Evolutionary conservation across 1,140 invertebrate species (phyloP).

Genomic region (Drosophila arawakana): DNA sequence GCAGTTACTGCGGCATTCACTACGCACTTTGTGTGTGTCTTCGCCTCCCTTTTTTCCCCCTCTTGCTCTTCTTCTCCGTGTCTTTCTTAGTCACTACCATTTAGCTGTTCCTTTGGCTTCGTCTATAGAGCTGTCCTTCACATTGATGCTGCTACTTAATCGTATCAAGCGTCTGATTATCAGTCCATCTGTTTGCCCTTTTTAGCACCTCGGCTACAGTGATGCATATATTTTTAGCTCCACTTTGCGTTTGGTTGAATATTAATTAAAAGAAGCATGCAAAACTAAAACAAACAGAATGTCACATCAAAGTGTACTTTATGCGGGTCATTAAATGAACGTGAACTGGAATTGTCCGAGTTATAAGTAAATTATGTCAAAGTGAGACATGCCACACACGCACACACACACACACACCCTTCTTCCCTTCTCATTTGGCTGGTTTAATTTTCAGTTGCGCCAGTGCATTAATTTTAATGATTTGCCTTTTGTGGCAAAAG

Average conservation of each 20-base stretch:
- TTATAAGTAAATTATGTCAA: constrained; percentile 20
- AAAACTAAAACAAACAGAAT: constrained; percentile 7
- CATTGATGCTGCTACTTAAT: constrained; percentile 42
- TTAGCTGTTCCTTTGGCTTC: constrained; percentile 8
- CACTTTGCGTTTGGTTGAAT: constrained; percentile 50
- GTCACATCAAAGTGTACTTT: constrained; percentile 60
- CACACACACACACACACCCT: not conserved
- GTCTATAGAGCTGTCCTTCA: constrained; percentile 13
- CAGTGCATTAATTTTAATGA: constrained; percentile 77
- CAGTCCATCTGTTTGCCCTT: constrained; percentile 3
- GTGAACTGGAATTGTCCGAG: not conserved
- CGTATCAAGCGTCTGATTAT: constrained; percentile 35
- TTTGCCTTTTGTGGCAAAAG: constrained; percentile 70
- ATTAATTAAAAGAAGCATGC: constrained; percentile 16
- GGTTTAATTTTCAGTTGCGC: constrained; percentile 42
- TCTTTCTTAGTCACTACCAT: not conserved
- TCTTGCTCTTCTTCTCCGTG: not conserved
- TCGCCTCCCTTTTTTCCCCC: not conserved
- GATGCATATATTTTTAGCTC: constrained; percentile 16
- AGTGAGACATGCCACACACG: constrained; percentile 12
- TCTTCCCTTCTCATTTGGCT: not conserved
- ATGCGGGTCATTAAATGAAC: constrained; percentile 74
- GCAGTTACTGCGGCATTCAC: constrained; percentile 14
- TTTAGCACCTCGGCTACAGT: constrained; percentile 1
- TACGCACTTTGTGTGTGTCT: constrained; percentile 15